phyloP scores from a whole-genome alignment of 2,113 vertebrate genomes.

The Prochilodus magdalenae region DNA sequence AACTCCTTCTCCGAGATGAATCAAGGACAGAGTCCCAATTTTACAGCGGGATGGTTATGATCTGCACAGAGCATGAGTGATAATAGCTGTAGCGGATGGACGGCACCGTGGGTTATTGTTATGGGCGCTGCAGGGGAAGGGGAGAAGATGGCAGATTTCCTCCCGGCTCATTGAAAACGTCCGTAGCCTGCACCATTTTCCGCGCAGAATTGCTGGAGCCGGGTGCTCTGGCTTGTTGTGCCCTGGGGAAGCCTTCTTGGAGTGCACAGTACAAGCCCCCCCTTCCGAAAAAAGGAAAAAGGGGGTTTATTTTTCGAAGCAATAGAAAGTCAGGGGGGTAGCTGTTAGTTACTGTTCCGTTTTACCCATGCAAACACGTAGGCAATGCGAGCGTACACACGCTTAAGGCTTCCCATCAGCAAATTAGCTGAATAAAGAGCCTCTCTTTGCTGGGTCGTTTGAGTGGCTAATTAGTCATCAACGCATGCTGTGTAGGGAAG shows the following conservation, averaged over 20 bases:
- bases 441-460: conserved; percentile 62
- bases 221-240: neutral
- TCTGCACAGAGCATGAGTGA: conserved; percentile 23
- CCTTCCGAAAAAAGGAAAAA: neutral
- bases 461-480: conserved; percentile 69
- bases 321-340: conserved; percentile 22
- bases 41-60: conserved; percentile 46
- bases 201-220: neutral
- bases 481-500: conserved; percentile 57
- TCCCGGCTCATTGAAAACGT: conserved; percentile 28
- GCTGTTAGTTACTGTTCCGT: conserved; percentile 51
- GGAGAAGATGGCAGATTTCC: conserved; percentile 28
- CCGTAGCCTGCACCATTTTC: conserved; percentile 11
- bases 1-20: conserved; percentile 41
- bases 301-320: neutral
- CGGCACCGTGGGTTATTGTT: conserved; percentile 40
- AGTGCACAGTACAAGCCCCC: neutral
- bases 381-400: conserved; percentile 42
- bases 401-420: conserved; percentile 59
- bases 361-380: conserved; percentile 47
- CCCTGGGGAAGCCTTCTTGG: conserved; percentile 1
- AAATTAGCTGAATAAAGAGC: conserved; percentile 66
- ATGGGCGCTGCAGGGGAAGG: conserved; percentile 41
- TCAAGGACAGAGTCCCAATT: conserved; percentile 46
- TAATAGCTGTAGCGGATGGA: conserved; percentile 48